Base-by-base conservation (phyloP, 2,113 vertebrate species). In the Nesospiza acunhae region DNA sequence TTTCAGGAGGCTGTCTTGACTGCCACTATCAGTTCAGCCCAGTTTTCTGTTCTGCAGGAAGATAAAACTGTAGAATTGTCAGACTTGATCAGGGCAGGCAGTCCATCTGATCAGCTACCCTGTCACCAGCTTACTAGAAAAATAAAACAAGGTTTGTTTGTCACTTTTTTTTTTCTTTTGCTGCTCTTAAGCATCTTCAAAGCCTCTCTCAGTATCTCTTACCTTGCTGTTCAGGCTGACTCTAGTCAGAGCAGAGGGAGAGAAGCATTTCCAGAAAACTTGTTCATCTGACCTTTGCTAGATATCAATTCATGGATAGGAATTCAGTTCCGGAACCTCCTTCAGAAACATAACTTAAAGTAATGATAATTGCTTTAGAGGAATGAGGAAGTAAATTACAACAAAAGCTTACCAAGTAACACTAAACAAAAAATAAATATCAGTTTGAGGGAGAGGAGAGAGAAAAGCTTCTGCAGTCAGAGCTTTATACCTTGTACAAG, bases 21-120 rank as follows among this genome's bases (percentile, higher is more conserved):
- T 92, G 64, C 47, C 83, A 55, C 59, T 30, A 35, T 58, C 59
- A 30, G 23, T 81, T 84, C 68, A 80, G 72, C 41, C 19, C 50
- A 22, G 24, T 39, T 79, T 94, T 85, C 49, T 84, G 31, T 53
- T 88, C 46, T 69, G 62, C 35, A 80, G 42, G 72, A 77, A 92
- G 67, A 83, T 42, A 90, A 77, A 94, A 82, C 64, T 47, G 72
- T 59, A 86, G 73, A 89, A 74, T 81, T 92, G 80, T 86, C 94
- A 90, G 64, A 78, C 44, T 81, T 55, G 76, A 85, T 76, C 75
- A 85, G 68, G 37, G 30, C 28, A 70, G 68, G 73, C 68, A 75
- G 76, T 78, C 33, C 64, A 72, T 92, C 84, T 86, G 64, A 77
- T 86, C 86, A 90, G 50, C 64, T 59, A 4, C 10, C 42, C 56